Conservation (phyloP, 2,113 vertebrate genomes). For the Cephalopholis sonnerati region DNA sequence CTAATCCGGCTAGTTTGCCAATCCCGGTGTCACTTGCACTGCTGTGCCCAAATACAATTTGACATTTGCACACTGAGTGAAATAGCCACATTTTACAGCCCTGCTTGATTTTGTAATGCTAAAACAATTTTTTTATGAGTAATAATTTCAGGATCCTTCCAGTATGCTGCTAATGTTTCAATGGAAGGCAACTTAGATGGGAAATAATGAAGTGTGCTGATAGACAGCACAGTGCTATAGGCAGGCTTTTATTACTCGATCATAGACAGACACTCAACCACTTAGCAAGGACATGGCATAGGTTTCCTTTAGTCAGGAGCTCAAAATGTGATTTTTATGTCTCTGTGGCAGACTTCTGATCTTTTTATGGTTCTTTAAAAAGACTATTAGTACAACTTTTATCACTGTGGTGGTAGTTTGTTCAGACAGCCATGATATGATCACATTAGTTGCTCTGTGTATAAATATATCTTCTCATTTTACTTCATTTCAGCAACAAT, state of each 20-base stretch:
- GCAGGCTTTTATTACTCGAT: constrained; percentile 20
- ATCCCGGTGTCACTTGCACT: neutral
- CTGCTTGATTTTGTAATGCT: neutral
- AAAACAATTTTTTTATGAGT: neutral
- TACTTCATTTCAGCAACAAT: constrained; percentile 1
- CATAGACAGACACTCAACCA: constrained; percentile 5
- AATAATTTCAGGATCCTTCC: neutral
- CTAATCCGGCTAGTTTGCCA: neutral
- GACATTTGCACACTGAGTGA: no score
- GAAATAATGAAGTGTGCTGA: constrained; percentile 8
- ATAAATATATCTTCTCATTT: neutral
- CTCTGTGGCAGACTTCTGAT: neutral
- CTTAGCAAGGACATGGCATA: neutral
- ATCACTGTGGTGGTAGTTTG: neutral
- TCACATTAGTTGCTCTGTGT: neutral
- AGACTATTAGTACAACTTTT: neutral
- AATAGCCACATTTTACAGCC: no score
- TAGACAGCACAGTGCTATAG: neutral
- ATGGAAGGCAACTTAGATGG: neutral
- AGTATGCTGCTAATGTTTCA: neutral
- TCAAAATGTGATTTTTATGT: neutral
- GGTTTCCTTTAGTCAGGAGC: neutral
- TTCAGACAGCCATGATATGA: neutral
- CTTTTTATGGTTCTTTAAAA: constrained; percentile 2
- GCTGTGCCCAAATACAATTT: neutral